Conservation (phyloP, 1,140 invertebrate genomes). For the Penaeus chinensis region DNA sequence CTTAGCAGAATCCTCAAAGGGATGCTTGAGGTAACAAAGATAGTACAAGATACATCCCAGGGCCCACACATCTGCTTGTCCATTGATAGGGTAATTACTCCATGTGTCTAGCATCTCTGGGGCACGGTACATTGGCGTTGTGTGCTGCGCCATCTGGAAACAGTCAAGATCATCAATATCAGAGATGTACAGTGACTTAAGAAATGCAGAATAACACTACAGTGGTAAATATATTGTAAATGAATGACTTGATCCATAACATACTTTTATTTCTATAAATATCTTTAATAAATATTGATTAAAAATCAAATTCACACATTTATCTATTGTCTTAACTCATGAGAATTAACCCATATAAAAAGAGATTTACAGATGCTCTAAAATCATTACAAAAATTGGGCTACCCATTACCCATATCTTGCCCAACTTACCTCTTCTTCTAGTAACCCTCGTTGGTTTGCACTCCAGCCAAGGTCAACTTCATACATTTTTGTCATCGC, state of each 20-base stretch:
- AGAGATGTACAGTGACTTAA: too few species aligned
- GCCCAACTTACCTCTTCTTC: conserved; percentile 87
- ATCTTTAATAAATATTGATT: too few species aligned
- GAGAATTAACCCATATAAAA: too few species aligned
- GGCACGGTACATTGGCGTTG: conserved; percentile 78
- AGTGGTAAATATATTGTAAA: too few species aligned
- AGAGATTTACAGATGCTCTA: not conserved
- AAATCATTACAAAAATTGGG: conserved; percentile 14
- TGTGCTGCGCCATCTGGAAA: conserved; percentile 72
- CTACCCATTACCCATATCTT: not conserved
- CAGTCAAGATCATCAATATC: not conserved
- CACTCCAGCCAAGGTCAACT: conserved; percentile 91
- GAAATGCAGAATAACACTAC: too few species aligned
- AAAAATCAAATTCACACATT: too few species aligned
- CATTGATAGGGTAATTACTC: conserved; percentile 92
- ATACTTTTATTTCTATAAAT: too few species aligned
- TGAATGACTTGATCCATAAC: too few species aligned
- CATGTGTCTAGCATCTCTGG: conserved; percentile 90
- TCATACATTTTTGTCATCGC: conserved; percentile 85
- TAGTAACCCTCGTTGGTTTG: conserved; percentile 87
- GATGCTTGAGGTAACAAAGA: conserved; percentile 93
- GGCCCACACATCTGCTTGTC: conserved; percentile 91
- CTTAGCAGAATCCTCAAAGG: conserved; percentile 97
- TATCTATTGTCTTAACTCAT: too few species aligned
- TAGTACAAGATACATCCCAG: conserved; percentile 95